Percentiles rank a stretch among this genome's conserved stretches.
Conservation (phyloP, 2,888 invertebrate species). For the Andrena hattorfiana region DNA sequence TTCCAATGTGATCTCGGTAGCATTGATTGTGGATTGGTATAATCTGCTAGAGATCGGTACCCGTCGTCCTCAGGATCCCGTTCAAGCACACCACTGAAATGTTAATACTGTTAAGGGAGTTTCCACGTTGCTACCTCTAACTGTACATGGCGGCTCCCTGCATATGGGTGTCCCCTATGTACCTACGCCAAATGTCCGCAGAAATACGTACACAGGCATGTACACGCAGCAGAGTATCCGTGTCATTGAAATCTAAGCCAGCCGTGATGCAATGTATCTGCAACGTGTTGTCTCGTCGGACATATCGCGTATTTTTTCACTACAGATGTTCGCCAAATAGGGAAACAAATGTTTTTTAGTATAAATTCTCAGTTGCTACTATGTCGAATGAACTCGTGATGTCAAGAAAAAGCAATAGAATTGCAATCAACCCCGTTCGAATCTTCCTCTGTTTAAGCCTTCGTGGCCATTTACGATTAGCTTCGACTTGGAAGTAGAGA, state of each 20-base stretch:
- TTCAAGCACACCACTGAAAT: slow-evolving; percentile 75
- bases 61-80: slow-evolving; percentile 58
- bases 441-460: neutral
- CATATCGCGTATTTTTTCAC: neutral
- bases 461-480: slow-evolving; percentile 36
- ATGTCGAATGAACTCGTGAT: neutral
- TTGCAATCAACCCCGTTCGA: neutral
- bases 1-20: slow-evolving; percentile 19
- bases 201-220: slow-evolving; percentile 18
- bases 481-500: neutral
- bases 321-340: neutral
- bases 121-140: slow-evolving; percentile 70
- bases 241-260: slow-evolving; percentile 55
- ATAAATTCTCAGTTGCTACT: no score
- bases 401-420: slow-evolving; percentile 9
- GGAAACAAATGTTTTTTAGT: neutral
- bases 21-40: slow-evolving; percentile 49
- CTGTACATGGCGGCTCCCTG: slow-evolving; percentile 29
- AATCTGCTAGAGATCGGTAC: slow-evolving; percentile 72
- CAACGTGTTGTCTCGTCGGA: neutral
- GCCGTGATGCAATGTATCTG: slow-evolving; percentile 10
- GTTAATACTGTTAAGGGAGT: slow-evolving; percentile 80
- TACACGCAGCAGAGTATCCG: slow-evolving; percentile 1
- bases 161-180: slow-evolving; percentile 38
- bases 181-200: slow-evolving; percentile 30